These are phyloP conservation scores for Setipinna tenuifilis DNA, from an alignment of 2,797 vertebrate species.

Conservation along the genomic window DNA sequence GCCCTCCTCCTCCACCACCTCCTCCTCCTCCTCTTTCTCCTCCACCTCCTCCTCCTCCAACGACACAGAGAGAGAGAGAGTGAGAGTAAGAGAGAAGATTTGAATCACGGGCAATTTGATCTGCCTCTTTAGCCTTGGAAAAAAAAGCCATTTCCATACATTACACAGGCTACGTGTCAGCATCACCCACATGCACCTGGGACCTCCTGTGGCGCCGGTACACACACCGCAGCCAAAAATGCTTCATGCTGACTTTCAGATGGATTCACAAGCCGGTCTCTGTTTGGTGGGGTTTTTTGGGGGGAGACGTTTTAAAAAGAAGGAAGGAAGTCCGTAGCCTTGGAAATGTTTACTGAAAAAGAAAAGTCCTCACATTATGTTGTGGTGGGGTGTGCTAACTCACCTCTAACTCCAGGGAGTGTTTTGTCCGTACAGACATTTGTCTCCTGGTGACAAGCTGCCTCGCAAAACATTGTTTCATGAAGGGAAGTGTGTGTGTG, in stretches of 20 bases:
- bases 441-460: slow-evolving; percentile 75
- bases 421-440: slow-evolving; percentile 76
- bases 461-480: slow-evolving; percentile 49
- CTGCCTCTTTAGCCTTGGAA: neutral
- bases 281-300: neutral
- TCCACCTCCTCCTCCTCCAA: neutral
- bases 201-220: neutral
- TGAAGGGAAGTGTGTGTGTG: neutral
- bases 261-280: neutral
- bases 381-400: slow-evolving; percentile 58
- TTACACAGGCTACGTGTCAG: neutral
- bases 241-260: neutral
- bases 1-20: slow-evolving; percentile 37
- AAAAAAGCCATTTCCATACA: slow-evolving; percentile 11
- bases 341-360: neutral
- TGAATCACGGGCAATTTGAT: slow-evolving; percentile 21
- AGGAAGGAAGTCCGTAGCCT: neutral
- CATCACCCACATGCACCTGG: neutral
- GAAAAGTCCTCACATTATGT: slow-evolving; percentile 35
- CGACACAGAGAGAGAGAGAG: slow-evolving; percentile 55
- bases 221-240: neutral
- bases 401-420: slow-evolving; percentile 66
- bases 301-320: neutral
- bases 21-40: slow-evolving; percentile 33
- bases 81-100: slow-evolving; percentile 58